Evolutionary conservation across 2,888 invertebrate species (phyloP).

Genomic region (Teleogryllus oceanicus): DNA sequence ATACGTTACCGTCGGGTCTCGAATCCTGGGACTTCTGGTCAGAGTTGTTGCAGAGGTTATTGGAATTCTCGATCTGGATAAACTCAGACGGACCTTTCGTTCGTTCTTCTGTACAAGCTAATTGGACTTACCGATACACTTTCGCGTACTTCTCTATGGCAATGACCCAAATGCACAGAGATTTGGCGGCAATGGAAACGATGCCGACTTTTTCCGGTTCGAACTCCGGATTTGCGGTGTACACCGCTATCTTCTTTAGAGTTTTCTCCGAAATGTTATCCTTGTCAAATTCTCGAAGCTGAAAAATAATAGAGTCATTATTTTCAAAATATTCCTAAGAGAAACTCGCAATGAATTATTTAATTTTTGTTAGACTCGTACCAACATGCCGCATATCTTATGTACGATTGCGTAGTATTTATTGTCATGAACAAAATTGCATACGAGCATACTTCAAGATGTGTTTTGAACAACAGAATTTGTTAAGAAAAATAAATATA

Average conservation of each 20-base stretch:
- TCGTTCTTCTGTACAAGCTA: neutral
- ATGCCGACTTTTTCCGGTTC: constrained; percentile 82
- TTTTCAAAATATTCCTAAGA: neutral
- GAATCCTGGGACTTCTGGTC: too few species aligned
- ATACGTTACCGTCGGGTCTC: too few species aligned
- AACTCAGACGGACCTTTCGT: neutral
- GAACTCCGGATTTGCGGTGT: constrained; percentile 78
- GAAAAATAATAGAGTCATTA: constrained; percentile 36
- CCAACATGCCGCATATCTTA: too few species aligned
- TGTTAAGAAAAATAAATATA: too few species aligned
- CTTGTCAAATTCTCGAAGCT: constrained; percentile 80
- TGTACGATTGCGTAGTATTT: too few species aligned
- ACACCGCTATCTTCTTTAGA: constrained; percentile 73
- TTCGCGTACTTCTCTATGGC: constrained; percentile 90
- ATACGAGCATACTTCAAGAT: too few species aligned
- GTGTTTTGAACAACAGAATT: too few species aligned
- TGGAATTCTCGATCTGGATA: too few species aligned
- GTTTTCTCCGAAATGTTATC: constrained; percentile 82
- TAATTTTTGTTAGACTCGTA: too few species aligned
- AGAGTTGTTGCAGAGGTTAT: too few species aligned
- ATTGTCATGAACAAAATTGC: too few species aligned
- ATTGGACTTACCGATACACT: constrained; percentile 64
- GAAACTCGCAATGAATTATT: too few species aligned
- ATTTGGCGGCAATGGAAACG: constrained; percentile 81
- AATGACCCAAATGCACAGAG: constrained; percentile 84